A percentile compares a stretch with the other conserved stretches of the same genome.
phyloP scores from a whole-genome alignment of 2,797 vertebrate genomes.

The Molossus alvarezi region DNA sequence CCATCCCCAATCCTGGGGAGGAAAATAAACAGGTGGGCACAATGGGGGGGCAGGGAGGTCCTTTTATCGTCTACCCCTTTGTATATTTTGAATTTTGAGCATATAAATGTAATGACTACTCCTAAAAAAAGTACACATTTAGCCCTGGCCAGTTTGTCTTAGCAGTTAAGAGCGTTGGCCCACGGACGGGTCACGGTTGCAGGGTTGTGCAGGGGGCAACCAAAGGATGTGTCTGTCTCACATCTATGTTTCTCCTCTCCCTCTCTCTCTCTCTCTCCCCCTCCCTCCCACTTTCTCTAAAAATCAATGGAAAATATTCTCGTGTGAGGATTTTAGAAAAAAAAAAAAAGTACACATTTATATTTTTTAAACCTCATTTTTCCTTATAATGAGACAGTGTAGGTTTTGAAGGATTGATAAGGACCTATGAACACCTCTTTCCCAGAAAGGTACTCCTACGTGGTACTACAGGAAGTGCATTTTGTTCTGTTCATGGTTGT shows the following conservation, averaged over 20 bases:
- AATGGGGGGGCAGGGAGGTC: fast-evolving
- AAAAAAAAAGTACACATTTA: not conserved
- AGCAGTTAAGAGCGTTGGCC: too few species aligned
- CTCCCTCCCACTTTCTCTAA: too few species aligned
- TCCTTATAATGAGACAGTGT: not conserved
- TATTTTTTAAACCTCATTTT: conserved; percentile 14
- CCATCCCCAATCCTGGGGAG: not conserved
- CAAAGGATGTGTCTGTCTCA: too few species aligned
- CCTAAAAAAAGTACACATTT: not conserved
- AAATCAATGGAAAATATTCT: too few species aligned
- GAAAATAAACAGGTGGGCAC: not conserved
- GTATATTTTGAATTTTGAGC: not conserved
- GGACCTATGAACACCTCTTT: not conserved
- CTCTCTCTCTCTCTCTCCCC: too few species aligned
- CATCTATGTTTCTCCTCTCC: too few species aligned
- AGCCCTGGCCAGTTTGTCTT: too few species aligned
- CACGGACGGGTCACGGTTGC: too few species aligned
- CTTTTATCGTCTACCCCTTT: not conserved
- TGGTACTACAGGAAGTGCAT: not conserved
- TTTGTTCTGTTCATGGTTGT: not conserved
- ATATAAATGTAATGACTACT: not conserved
- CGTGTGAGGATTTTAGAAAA: too few species aligned
- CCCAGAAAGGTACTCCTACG: not conserved
- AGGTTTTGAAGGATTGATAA: not conserved
- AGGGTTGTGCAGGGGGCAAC: too few species aligned